Base-by-base conservation (phyloP, 2,113 vertebrate genomes). In the Capreolus pygargus region DNA sequence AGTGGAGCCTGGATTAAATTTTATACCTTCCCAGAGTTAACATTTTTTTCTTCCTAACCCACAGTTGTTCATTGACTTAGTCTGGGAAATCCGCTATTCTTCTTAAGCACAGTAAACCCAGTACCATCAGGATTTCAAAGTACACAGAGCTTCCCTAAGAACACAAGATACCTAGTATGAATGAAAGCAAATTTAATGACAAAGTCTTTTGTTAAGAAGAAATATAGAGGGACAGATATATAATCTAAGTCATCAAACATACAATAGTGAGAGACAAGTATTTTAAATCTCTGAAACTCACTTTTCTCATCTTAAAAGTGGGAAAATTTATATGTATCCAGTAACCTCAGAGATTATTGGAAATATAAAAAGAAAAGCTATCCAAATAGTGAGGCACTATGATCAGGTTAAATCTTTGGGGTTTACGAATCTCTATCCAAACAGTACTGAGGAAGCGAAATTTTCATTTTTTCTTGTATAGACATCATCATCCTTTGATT, bases 401-500 rank as follows among this genome's bases (percentile, higher is more conserved):
- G 33, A 23, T 81, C n/a, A 84, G 4, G 1, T 74, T 10, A 12
- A 28, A 54, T 45, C 11, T 70, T 39, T 47, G 13, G 7, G 13
- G 0, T 39, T 95, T 78, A 36, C 43, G 27, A 43, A 55, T 70
- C 2, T 88, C 47, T 95, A 84, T 33, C 8, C 8, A 57, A 81
- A 50, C 0, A 17, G 27, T 60, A 39, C 17, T 36, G 23, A 94
- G 39, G 33, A 25, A 88, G 17, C 1, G 0, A 4, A 74, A 39
- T 14, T 57, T 91, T 95, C 9, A 85, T 90, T 90, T 91, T 91
- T 64, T 39, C 54, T 84, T 76, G 43, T 54, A 52, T 10, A 89
- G 52, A 45, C 1, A 50, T 9, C 9, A 58, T 55, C 13, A 76
- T 4, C 3, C 28, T 9, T n/a, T 61, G 11, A 9, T 61, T 95